Conservation (phyloP, 2,113 vertebrate genomes). For the Heloderma charlesbogerti region DNA sequence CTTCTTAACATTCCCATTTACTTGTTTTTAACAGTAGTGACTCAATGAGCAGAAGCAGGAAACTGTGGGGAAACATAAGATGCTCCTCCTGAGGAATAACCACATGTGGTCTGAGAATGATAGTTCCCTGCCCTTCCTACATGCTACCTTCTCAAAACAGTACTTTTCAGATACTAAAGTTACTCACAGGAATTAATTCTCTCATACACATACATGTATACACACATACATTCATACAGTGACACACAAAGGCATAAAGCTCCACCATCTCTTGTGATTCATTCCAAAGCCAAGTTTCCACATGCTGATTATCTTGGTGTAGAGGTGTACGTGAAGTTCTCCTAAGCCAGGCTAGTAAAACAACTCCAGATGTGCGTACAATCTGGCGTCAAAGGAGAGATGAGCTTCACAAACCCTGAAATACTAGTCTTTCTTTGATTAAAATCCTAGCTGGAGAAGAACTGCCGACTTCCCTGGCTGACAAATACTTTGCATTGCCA, state of each 20-base stretch:
- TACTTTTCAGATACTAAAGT: not conserved
- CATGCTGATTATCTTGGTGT: not conserved
- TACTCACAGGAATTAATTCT: not conserved
- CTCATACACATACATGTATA: not conserved
- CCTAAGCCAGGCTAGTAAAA: not conserved
- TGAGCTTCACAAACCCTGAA: not conserved
- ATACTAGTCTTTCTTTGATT: not conserved
- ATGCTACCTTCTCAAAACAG: not conserved
- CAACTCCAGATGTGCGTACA: not conserved
- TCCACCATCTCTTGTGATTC: not conserved
- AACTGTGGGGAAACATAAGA: not conserved
- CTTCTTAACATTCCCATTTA: not conserved
- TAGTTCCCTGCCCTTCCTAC: not conserved
- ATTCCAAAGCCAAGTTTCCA: not conserved
- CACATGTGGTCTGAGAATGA: not conserved
- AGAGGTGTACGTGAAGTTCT: not conserved
- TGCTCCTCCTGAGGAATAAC: not conserved
- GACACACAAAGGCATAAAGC: not conserved
- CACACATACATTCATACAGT: not conserved
- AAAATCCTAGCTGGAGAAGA: not conserved
- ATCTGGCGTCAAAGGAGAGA: not conserved
- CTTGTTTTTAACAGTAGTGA: not conserved
- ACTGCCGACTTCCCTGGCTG: not conserved
- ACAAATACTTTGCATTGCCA: not conserved
- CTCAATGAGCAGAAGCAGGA: not conserved